phyloP scores from a whole-genome alignment of 2,797 vertebrate genomes.

The Linurgus olivaceus region DNA sequence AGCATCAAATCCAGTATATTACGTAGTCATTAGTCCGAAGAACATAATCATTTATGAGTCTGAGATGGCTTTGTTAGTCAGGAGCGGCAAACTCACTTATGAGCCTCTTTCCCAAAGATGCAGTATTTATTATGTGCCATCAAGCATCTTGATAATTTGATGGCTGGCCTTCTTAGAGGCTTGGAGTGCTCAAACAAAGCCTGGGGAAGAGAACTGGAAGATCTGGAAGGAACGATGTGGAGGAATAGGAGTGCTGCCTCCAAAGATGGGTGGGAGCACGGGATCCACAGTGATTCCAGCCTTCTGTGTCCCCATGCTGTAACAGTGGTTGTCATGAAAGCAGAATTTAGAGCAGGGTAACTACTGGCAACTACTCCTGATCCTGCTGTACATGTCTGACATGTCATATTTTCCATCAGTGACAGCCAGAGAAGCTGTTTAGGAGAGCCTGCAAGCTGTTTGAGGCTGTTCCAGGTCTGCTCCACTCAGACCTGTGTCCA shows the following conservation, averaged over 20 bases:
- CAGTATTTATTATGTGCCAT: not conserved
- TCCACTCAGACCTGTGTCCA: not conserved
- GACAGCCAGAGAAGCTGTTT: not conserved
- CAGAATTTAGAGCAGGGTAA: not conserved
- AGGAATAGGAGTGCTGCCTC: not conserved
- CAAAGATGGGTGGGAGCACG: not conserved
- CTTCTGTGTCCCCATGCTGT: not conserved
- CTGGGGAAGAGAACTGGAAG: not conserved
- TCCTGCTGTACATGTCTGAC: fast-evolving
- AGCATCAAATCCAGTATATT: not conserved
- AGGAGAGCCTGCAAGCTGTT: not conserved
- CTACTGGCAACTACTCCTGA: not conserved
- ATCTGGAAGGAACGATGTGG: not conserved
- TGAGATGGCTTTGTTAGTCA: not conserved
- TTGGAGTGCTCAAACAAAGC: not conserved
- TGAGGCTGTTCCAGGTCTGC: not conserved
- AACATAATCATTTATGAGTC: not conserved
- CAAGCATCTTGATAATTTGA: not conserved
- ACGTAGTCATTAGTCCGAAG: not conserved
- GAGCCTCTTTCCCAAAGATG: not conserved
- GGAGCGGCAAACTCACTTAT: not conserved
- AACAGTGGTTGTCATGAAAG: not conserved
- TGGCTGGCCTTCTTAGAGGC: not conserved
- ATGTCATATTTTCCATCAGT: not conserved
- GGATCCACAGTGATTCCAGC: not conserved